Conservation (phyloP, 1,140 invertebrate species). For the Ephestia elutella region DNA sequence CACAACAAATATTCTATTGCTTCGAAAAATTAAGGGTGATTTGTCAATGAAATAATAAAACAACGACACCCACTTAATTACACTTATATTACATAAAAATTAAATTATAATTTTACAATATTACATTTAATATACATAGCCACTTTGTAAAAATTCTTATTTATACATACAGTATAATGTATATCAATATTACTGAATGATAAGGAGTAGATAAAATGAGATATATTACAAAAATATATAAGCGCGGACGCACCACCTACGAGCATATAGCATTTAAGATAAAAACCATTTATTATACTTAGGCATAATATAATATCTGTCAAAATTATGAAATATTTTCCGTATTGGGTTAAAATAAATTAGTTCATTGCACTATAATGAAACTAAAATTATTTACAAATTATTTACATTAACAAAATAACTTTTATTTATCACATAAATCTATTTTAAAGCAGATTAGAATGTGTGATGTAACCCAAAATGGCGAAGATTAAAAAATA, state of each 20-base stretch:
- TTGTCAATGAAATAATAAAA: slow-evolving; percentile 28
- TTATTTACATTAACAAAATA: background rate
- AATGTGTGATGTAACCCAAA: background rate
- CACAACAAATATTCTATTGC: no score
- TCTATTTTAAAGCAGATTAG: background rate
- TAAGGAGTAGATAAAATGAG: slow-evolving; percentile 37
- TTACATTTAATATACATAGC: slow-evolving; percentile 50
- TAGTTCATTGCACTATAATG: background rate
- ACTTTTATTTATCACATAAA: background rate
- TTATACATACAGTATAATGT: slow-evolving; percentile 37
- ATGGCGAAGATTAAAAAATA: background rate
- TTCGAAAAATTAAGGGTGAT: no score
- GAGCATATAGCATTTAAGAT: background rate
- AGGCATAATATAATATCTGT: no score
- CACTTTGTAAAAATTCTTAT: slow-evolving; percentile 60
- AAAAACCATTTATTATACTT: no score
- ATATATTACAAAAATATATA: slow-evolving; percentile 54
- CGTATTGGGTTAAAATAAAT: no score
- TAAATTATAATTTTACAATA: slow-evolving; percentile 49
- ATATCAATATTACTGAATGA: slow-evolving; percentile 43
- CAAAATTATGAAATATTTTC: no score
- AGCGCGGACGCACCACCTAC: slow-evolving; percentile 14
- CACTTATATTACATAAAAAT: slow-evolving; percentile 59
- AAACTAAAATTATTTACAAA: background rate
- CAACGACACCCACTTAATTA: slow-evolving; percentile 49